phyloP scores from a whole-genome alignment of 2,797 vertebrate species.

The Tragelaphus oryx region DNA sequence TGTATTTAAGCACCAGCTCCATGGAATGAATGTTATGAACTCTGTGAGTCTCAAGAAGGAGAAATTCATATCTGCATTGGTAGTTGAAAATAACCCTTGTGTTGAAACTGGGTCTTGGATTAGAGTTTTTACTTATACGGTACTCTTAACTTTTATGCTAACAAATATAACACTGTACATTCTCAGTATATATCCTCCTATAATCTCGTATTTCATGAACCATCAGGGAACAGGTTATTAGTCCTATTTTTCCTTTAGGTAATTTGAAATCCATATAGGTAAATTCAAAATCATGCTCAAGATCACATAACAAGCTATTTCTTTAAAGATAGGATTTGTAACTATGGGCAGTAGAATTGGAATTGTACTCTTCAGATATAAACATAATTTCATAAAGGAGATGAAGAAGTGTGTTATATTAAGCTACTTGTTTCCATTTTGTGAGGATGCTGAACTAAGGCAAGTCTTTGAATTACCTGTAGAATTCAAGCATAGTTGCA shows the following conservation, averaged over 20 bases:
- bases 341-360: not conserved
- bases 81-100: not conserved
- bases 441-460: not conserved
- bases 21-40: not conserved
- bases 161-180: not conserved
- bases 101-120: not conserved
- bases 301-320: not conserved
- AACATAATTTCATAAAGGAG: not conserved
- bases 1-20: not conserved
- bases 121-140: not conserved
- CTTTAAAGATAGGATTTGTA: not conserved
- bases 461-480: not conserved
- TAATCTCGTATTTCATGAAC: not conserved
- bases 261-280: not conserved
- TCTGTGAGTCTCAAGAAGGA: not conserved
- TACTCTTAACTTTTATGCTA: not conserved
- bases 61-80: not conserved
- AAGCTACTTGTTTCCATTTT: not conserved
- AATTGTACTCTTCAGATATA: not conserved
- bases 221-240: not conserved
- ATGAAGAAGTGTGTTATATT: not conserved
- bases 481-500: not conserved
- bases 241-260: not conserved
- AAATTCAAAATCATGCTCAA: not conserved
- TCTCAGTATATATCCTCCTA: not conserved